Percentiles rank a stretch among this genome's conserved stretches.
phyloP scores from a whole-genome alignment of 2,113 vertebrate genomes.

The Seriola aureovittata region DNA sequence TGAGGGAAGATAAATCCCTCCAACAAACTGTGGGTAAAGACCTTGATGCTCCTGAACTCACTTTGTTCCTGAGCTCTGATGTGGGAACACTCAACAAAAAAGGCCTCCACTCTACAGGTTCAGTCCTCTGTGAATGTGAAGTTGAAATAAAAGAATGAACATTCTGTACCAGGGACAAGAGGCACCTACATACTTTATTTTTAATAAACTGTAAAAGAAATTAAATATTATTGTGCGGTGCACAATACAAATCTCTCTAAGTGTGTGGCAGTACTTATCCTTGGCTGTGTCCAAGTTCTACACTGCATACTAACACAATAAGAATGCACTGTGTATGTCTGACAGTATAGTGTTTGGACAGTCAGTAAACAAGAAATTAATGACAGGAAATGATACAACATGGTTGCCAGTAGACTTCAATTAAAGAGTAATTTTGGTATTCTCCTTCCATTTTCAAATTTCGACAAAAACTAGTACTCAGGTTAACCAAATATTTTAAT shows the following conservation, averaged over 20 bases:
- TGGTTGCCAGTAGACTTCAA: not conserved
- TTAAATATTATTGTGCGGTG: not conserved
- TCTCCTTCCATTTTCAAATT: not conserved
- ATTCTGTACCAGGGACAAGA: constrained; percentile 11
- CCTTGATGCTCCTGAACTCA: constrained; percentile 40
- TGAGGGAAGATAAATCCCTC: constrained; percentile 29
- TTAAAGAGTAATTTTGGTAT: not conserved
- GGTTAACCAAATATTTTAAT: not conserved
- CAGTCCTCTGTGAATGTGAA: constrained; percentile 8
- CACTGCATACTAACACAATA: constrained; percentile 10
- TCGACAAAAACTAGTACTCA: not conserved
- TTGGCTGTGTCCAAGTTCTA: constrained; percentile 7
- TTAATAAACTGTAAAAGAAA: constrained; percentile 18
- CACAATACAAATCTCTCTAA: not conserved
- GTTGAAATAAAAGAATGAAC: constrained; percentile 19
- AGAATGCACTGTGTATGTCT: not conserved
- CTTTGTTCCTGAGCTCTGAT: constrained; percentile 26
- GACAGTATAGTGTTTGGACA: constrained; percentile 8
- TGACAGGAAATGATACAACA: constrained; percentile 9
- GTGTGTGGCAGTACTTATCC: constrained; percentile 21
- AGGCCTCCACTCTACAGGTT: constrained; percentile 28
- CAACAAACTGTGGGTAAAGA: constrained; percentile 16
- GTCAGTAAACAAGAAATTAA: constrained; percentile 4
- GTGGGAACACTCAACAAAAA: constrained; percentile 26
- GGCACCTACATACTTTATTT: not conserved